phyloP scores from a whole-genome alignment of 1,140 invertebrate species.

The Paramacrobiotus metropolitanus region DNA sequence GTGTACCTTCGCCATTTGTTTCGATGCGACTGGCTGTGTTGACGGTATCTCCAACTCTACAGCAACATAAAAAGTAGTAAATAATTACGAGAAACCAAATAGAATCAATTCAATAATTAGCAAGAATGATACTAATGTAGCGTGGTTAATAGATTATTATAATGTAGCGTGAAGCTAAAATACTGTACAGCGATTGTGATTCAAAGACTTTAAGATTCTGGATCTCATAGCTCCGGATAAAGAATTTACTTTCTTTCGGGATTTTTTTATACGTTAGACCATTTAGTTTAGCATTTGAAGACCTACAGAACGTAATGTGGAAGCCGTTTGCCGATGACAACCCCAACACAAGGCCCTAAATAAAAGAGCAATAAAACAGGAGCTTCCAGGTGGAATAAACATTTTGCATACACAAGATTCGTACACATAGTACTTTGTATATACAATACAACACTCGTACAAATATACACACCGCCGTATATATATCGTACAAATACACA shows the following conservation, averaged over 20 bases:
- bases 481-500: background rate
- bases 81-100: background rate
- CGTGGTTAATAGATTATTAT: background rate
- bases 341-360: background rate
- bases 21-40: slow-evolving; percentile 58
- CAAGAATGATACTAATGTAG: background rate
- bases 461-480: background rate
- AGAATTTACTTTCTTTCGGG: background rate
- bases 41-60: slow-evolving; percentile 19
- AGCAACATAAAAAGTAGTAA: background rate
- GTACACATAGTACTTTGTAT: background rate
- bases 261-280: no score
- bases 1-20: slow-evolving; percentile 42
- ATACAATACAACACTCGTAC: background rate
- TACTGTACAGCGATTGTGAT: no score
- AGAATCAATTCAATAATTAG: background rate
- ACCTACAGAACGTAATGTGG: background rate
- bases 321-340: background rate
- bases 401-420: background rate
- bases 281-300: no score
- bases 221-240: no score
- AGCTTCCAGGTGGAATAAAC: background rate
- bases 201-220: no score
- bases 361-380: background rate
- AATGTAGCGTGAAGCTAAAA: background rate